Percentiles rank a stretch among this genome's conserved stretches.
These are phyloP conservation scores for Aplocera efformata DNA, from an alignment of 2,888 invertebrate species.

Conservation along the genomic window DNA sequence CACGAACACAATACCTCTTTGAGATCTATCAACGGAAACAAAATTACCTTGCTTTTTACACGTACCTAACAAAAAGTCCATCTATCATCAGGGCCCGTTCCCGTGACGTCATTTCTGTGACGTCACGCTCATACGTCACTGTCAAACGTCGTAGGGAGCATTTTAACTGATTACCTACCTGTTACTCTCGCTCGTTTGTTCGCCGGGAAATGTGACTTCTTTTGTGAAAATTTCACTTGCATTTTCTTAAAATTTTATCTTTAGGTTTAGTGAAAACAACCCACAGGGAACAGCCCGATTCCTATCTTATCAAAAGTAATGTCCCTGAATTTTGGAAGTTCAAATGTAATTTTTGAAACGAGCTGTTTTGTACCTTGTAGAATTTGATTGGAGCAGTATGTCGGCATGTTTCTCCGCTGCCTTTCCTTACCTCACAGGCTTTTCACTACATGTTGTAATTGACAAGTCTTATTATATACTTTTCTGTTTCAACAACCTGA, in stretches of 20 bases:
- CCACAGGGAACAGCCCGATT: too few species aligned
- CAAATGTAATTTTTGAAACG: too few species aligned
- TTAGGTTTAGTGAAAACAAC: too few species aligned
- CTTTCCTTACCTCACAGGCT: too few species aligned
- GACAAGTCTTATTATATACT: too few species aligned
- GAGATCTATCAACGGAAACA: slow-evolving; percentile 13
- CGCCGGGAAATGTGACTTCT: slow-evolving; percentile 3
- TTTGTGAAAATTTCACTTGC: slow-evolving; percentile 1
- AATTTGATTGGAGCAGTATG: too few species aligned
- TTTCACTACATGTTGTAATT: too few species aligned
- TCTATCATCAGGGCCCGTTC: slow-evolving; percentile 27
- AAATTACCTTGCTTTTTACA: slow-evolving; percentile 20
- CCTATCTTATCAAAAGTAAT: too few species aligned
- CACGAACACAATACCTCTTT: slow-evolving; percentile 3
- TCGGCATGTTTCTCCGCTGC: too few species aligned
- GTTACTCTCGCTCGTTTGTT: slow-evolving; percentile 19
- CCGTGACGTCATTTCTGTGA: slow-evolving; percentile 28
- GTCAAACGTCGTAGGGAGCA: slow-evolving; percentile 16
- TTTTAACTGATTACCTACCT: slow-evolving; percentile 29
- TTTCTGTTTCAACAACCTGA: too few species aligned
- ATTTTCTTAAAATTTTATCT: slow-evolving; percentile 4
- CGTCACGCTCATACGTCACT: slow-evolving; percentile 25
- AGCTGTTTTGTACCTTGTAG: too few species aligned
- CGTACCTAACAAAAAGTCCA: slow-evolving; percentile 23
- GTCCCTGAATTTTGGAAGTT: too few species aligned